A percentile compares a stretch with the other conserved stretches of the same genome.
Evolutionary conservation across 2,888 invertebrate species (phyloP).

Genomic region (Caenorhabditis sp.): DNA sequence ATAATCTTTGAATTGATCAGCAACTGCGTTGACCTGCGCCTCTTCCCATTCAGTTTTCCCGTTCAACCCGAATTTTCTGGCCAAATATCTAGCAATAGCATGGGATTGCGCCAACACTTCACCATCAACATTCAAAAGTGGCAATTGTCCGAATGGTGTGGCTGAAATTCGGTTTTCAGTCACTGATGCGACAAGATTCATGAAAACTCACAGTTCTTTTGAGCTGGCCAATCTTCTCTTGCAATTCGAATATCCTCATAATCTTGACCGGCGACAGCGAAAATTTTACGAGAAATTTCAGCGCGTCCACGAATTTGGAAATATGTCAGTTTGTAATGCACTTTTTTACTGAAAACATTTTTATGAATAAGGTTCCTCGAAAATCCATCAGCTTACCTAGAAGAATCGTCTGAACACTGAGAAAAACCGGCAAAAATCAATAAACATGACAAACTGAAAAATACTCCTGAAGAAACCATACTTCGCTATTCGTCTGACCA

Average conservation of each 20-base stretch:
- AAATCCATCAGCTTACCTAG: not conserved
- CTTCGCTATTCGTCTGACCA: no score
- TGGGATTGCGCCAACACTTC: conserved; percentile 38
- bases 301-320: conserved; percentile 24
- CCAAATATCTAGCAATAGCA: conserved; percentile 44
- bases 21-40: conserved; percentile 48
- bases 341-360: no score
- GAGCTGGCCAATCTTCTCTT: conserved; percentile 42
- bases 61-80: conserved; percentile 39
- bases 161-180: no score
- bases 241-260: conserved; percentile 51
- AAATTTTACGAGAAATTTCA: conserved; percentile 33
- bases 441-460: no score
- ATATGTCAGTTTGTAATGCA: conserved; percentile 28
- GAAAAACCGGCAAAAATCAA: no score
- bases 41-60: conserved; percentile 51
- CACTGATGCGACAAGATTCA: no score
- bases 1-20: conserved; percentile 59
- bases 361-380: not conserved
- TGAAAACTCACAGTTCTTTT: conserved; percentile 52
- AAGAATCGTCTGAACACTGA: no score
- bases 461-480: no score
- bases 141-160: conserved; percentile 49
- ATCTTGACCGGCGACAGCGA: conserved; percentile 35
- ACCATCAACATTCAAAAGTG: conserved; percentile 46